Evolutionary conservation across 1,140 invertebrate genomes (phyloP).

Genomic region (Acromyrmex echinatior): DNA sequence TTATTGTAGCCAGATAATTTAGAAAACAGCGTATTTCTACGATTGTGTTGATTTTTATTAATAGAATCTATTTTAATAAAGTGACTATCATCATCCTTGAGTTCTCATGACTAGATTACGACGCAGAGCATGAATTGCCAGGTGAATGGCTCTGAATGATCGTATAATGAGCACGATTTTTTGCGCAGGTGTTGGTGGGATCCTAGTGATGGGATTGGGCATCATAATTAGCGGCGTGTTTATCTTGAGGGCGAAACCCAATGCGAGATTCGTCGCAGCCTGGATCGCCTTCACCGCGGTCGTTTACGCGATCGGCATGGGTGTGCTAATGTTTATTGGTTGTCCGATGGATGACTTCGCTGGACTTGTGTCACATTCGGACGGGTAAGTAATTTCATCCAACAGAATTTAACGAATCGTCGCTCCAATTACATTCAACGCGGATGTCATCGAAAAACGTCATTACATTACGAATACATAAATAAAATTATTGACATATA

Average conservation of each 20-base stretch:
- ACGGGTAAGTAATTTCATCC: constrained; percentile 79
- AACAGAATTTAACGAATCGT: not conserved
- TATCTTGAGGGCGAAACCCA: constrained; percentile 94
- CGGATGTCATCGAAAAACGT: not conserved
- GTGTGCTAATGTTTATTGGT: constrained; percentile 95
- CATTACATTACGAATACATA: not conserved
- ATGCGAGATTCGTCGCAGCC: constrained; percentile 93
- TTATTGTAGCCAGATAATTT: not conserved
- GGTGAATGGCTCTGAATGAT: constrained; percentile 9
- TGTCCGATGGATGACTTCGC: constrained; percentile 94
- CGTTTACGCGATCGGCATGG: constrained; percentile 95
- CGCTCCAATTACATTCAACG: not conserved
- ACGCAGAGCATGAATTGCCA: constrained; percentile 3
- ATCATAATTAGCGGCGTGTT: constrained; percentile 95
- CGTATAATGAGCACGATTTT: constrained; percentile 51
- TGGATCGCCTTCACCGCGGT: constrained; percentile 96
- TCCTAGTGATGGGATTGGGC: constrained; percentile 96
- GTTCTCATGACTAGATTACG: constrained; percentile 2
- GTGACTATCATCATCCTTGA: not conserved
- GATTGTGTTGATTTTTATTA: not conserved
- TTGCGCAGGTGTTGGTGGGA: constrained; percentile 93
- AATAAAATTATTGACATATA: not conserved
- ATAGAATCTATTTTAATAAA: constrained; percentile 23
- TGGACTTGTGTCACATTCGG: constrained; percentile 88
- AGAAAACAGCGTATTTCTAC: not conserved